Base-by-base conservation (phyloP, 2,797 vertebrate species). In the Mormyrus hasselquistii region DNA sequence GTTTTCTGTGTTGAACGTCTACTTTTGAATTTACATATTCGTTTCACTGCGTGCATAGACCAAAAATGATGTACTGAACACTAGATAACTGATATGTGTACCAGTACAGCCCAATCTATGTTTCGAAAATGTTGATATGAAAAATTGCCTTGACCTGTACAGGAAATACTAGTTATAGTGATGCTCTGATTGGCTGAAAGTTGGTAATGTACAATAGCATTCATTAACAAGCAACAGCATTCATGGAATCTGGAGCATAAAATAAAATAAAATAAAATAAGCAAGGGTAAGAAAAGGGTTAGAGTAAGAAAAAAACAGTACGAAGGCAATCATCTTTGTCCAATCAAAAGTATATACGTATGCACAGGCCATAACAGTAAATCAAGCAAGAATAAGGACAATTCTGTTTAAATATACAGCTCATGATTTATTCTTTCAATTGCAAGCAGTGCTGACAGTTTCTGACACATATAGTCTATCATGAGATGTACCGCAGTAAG, bases 401-500 rank as follows among this genome's bases (percentile, higher is more conserved):
- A 44, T 59, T 38, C 55, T 87, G 52, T 87, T 87, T 59, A 59
- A 9, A 34, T 59, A 59, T 52, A 38, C 34, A 87, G 29, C 29
- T 10, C n/a, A 44, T 57, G 34, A 87, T 59, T 57, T 87, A 8
- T 34, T 44, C 14, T 62, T 62, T 62, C 16, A 87, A 87, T 59
- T 62, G 53, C 53, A 34, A 57, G 29, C 19, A 87, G 19, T 41
- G 14, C 55, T 57, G 90, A 90, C 88, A 88, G 49, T 44, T 90
- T 89, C 50, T 91, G 88, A 91, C 89, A 91, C 90, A 90, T 89
- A 85, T 85, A n/a, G 62, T 82, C 62, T 89, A 88, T 90, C 90
- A 84, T 87, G 91, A 90, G 53, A 16, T 0, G 53, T 89, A 84
- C 91, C 90, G 90, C 90, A 90, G 91, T 92, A 90, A 62, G 87